phyloP scores from a whole-genome alignment of 2,113 vertebrate species.

The Isichthys henryi region DNA sequence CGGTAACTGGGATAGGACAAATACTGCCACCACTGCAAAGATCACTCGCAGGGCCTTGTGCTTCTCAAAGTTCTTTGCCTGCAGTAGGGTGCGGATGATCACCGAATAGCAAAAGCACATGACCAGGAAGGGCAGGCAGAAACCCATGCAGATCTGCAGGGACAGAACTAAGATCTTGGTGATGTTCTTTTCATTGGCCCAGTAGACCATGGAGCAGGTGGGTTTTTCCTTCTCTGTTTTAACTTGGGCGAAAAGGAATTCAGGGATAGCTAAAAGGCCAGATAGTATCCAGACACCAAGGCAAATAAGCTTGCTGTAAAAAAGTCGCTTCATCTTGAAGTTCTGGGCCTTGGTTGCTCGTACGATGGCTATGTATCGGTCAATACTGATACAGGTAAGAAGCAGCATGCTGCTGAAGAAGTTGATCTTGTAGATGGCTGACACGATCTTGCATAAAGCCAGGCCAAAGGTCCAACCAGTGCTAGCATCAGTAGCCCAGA shows the following conservation, averaged over 20 bases:
- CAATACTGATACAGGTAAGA: slow-evolving; percentile 79
- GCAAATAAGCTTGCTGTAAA: slow-evolving; percentile 67
- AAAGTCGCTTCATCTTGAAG: slow-evolving; percentile 58
- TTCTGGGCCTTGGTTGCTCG: slow-evolving; percentile 64
- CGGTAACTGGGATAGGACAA: slow-evolving; percentile 77
- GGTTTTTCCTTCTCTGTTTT: fast-evolving
- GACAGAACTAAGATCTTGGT: slow-evolving; percentile 62
- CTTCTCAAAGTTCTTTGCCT: slow-evolving; percentile 73
- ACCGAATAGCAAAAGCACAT: slow-evolving; percentile 76
- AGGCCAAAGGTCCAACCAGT: slow-evolving; percentile 65
- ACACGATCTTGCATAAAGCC: slow-evolving; percentile 68
- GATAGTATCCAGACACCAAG: slow-evolving; percentile 65
- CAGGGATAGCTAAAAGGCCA: slow-evolving; percentile 65
- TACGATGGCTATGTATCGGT: slow-evolving; percentile 76
- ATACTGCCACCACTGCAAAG: slow-evolving; percentile 63
- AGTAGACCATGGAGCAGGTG: slow-evolving; percentile 62
- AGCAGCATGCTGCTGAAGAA: slow-evolving; percentile 81
- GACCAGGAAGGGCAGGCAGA: slow-evolving; percentile 69
- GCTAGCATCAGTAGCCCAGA: slow-evolving; percentile 68
- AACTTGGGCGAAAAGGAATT: slow-evolving; percentile 68
- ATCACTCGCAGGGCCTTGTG: slow-evolving; percentile 80
- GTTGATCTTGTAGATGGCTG: slow-evolving; percentile 76
- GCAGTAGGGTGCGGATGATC: slow-evolving; percentile 72
- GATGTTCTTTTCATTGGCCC: slow-evolving; percentile 18
- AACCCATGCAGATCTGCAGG: slow-evolving; percentile 72